Base-by-base conservation (phyloP, 2,113 vertebrate genomes). In the Misgurnus mizolepis region DNA sequence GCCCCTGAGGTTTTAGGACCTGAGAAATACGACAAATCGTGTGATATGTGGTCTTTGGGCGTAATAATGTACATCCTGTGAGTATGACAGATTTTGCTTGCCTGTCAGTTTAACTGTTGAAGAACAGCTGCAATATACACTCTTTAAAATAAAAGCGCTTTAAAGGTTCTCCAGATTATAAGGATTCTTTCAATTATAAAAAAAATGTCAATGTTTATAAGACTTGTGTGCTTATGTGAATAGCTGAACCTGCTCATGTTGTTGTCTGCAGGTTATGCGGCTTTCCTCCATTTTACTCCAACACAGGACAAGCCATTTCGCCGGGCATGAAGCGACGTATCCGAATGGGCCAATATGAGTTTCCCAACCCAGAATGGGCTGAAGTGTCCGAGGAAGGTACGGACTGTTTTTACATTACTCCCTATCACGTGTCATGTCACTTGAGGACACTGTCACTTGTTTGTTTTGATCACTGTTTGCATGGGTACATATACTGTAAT, bases 21-120 rank as follows among this genome's bases (percentile, higher is more conserved):
- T 45, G 97, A 99, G 89, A 99, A 99, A 82, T 99, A 99, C 47
- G 98, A 99, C 93, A 99, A 96, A 83, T 99, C 98, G 0, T 99
- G 98, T 87, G 98, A 99, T 91, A 98, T 99, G 97, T 99, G 98
- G 98, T 99, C 98, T 0, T 89, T 99, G 90, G 97, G 98, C 0
- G 98, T 99, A 89, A 99, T 99, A 90, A 98, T 96, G 91, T 99
- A 99, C 73, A 99, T 99, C 83, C 95, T 99, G 98, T 99, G 89
- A 99, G 98, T 98, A 88, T 56, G 40, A 55, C 8, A 1, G n/a
- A 56, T 1, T 75, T 34, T 34, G 27, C 3, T 34, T 34, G 27
- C 27, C 18, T 27, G 34, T 4, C 0, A 3, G 2, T 11, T 22
- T 7, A 3, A 17, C 3, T 41, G 10, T n/a, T 22, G 18, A 39